Percentiles rank a stretch among this genome's conserved stretches.
Evolutionary conservation across 2,888 invertebrate genomes (phyloP).

Genomic region (Thereva unica): DNA sequence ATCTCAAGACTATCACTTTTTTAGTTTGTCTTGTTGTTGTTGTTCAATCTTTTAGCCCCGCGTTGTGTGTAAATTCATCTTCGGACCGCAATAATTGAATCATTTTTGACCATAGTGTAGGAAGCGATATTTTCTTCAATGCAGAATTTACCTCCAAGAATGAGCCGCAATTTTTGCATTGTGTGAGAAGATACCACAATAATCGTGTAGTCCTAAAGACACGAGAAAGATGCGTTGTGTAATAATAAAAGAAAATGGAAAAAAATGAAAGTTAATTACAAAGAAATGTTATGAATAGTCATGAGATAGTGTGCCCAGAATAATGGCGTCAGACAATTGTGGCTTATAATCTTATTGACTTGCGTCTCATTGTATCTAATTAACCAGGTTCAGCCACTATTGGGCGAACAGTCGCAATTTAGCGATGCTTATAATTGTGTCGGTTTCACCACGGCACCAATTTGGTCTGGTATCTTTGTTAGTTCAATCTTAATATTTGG

Average conservation of each 20-base stretch:
- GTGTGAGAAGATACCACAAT: constrained; percentile 5
- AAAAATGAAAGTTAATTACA: constrained; percentile 6
- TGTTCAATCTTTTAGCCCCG: no score
- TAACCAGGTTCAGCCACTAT: constrained; percentile 61
- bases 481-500: constrained; percentile 75
- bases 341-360: background rate
- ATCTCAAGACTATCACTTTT: constrained; percentile 7
- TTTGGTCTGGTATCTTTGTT: constrained; percentile 89
- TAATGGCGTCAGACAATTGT: background rate
- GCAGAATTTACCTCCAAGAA: background rate
- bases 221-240: background rate
- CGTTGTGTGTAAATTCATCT: constrained; percentile 20
- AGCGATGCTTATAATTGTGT: constrained; percentile 85
- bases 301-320: background rate
- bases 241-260: background rate
- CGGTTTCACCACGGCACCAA: constrained; percentile 87
- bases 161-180: background rate
- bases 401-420: constrained; percentile 58
- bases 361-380: background rate
- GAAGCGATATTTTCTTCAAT: background rate
- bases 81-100: constrained; percentile 4
- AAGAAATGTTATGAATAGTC: background rate
- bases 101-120: constrained; percentile 5
- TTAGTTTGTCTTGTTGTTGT: constrained; percentile 1
- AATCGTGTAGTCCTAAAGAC: background rate